phyloP scores from a whole-genome alignment of 2,888 invertebrate species.

The Latrodectus elegans region DNA sequence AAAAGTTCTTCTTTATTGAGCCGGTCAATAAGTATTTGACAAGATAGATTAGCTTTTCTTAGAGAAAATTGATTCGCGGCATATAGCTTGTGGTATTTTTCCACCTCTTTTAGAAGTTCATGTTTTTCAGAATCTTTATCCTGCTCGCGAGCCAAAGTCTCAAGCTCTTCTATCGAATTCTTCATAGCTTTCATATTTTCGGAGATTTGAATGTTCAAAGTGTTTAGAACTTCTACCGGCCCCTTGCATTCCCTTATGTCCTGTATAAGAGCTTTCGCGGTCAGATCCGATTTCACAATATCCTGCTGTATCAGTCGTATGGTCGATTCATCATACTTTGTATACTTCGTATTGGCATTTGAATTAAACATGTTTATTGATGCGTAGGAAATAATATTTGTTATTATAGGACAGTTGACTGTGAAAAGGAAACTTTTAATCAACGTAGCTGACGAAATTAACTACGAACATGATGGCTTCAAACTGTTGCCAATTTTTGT shows the following conservation, averaged over 20 bases:
- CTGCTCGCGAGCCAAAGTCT: constrained; percentile 56
- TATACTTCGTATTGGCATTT: neutral
- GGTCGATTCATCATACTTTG: constrained; percentile 38
- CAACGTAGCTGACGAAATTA: too few species aligned
- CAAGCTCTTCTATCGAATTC: constrained; percentile 66
- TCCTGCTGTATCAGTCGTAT: constrained; percentile 63
- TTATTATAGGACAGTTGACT: too few species aligned
- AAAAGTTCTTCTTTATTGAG: constrained; percentile 68
- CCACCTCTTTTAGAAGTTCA: constrained; percentile 54
- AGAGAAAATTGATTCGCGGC: constrained; percentile 67
- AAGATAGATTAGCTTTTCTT: constrained; percentile 66
- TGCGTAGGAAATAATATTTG: neutral
- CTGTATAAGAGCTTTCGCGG: constrained; percentile 69
- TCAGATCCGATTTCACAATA: constrained; percentile 67
- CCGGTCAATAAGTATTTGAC: constrained; percentile 58
- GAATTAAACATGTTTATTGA: constrained; percentile 12
- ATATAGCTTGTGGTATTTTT: constrained; percentile 61
- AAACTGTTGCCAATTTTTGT: too few species aligned
- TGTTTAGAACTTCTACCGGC: constrained; percentile 63
- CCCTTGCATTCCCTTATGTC: constrained; percentile 70
- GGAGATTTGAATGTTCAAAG: constrained; percentile 59
- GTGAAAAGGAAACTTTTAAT: too few species aligned
- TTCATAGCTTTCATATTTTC: constrained; percentile 66
- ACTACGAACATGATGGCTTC: too few species aligned
- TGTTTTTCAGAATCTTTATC: constrained; percentile 58